Conservation (phyloP, 2,888 invertebrate species). For the Iselma pallidipennis region DNA sequence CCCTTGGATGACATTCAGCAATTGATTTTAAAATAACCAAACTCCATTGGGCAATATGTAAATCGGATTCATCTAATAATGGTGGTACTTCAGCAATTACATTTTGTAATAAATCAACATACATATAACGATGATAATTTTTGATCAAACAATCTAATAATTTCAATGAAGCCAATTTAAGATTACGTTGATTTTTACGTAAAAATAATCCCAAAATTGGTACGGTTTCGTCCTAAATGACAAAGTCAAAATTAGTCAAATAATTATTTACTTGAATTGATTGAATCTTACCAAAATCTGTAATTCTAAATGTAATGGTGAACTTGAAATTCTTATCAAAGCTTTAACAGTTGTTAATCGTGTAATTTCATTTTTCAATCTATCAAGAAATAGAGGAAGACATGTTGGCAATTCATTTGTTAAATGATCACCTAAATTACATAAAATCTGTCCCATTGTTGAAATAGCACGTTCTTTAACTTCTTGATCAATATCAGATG, state of each 20-base stretch:
- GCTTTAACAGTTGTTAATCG: slow-evolving; percentile 95
- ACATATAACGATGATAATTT: slow-evolving; percentile 72
- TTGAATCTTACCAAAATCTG: slow-evolving; percentile 70
- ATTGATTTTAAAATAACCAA: slow-evolving; percentile 82
- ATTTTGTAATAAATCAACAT: slow-evolving; percentile 71
- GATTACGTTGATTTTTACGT: slow-evolving; percentile 93
- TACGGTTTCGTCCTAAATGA: slow-evolving; percentile 75
- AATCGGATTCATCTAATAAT: slow-evolving; percentile 89
- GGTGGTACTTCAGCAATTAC: slow-evolving; percentile 89
- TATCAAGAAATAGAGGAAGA: slow-evolving; percentile 92
- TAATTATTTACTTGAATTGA: not conserved
- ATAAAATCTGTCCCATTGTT: slow-evolving; percentile 93
- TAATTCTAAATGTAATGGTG: slow-evolving; percentile 83
- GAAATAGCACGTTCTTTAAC: slow-evolving; percentile 98
- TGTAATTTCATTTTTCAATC: slow-evolving; percentile 96
- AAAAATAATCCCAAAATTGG: slow-evolving; percentile 93
- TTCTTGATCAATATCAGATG: slow-evolving; percentile 98
- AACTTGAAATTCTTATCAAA: slow-evolving; percentile 90
- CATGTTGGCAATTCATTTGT: slow-evolving; percentile 80
- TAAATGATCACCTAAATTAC: slow-evolving; percentile 87
- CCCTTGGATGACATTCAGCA: slow-evolving; percentile 76
- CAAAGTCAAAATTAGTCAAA: slow-evolving; percentile 24
- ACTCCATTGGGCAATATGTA: slow-evolving; percentile 95
- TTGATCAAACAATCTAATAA: slow-evolving; percentile 88
- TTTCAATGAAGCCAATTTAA: slow-evolving; percentile 88